Base-by-base conservation (phyloP, 2,113 vertebrate species). In the Anguilla japonica region DNA sequence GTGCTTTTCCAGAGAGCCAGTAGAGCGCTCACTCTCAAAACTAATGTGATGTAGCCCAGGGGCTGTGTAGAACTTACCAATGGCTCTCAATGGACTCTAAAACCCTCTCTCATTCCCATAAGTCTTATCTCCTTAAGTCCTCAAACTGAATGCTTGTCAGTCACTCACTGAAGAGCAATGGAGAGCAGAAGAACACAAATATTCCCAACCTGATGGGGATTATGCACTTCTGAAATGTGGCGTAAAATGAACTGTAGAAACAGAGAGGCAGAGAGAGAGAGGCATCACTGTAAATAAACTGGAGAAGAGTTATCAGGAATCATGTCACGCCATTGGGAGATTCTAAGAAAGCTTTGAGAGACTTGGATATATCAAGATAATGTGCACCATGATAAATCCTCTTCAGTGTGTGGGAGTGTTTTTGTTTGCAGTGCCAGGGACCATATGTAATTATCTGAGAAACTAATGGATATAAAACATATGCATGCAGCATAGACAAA, bases 391-490 rank as follows among this genome's bases (percentile, higher is more conserved):
- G 67, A 88, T 89, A 88, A 39, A 3, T 56, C 15, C 82, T 80
- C 78, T 82, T 88, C 86, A 89, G 71, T 90, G 87, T 88, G 91
- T 90, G 84, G 90, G 90, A 86, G 87, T 91, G 88, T 87, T 83
- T 88, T 84, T 91, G 88, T 91, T 89, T 82, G 41, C 88, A 79
- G 56, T 85, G 89, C 75, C 67, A 90, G 87, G 84, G 89, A 85
- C 87, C 82, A 50, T 82, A 29, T 56, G 86, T 86, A 81, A 85
- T 84, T 91, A 93, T 89, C 86, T 89, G 87, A 84, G 75, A 85
- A 92, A 88, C 90, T 79, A 92, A 89, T 87, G 91, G 87, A 88
- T 87, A 46, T 60, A 83, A 86, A 88, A 14, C 87, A 87, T 79
- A 83, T 60, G 84, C 41, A 83, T 60, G 84, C 41, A 50, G 60